Evolutionary conservation across 2,888 invertebrate species (phyloP).

Genomic region (Homarus gammarus): DNA sequence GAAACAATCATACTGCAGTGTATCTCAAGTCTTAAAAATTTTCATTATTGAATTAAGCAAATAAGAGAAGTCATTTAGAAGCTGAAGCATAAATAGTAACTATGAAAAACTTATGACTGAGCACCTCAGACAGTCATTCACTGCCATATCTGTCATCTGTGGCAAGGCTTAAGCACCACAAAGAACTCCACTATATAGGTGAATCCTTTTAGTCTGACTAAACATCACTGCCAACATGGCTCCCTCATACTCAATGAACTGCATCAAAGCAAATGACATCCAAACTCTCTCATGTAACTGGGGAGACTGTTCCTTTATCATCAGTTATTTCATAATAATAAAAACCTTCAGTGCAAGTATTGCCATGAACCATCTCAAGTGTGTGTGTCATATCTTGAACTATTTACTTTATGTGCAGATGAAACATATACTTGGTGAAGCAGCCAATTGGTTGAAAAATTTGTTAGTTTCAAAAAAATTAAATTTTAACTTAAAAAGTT

Average conservation of each 20-base stretch:
- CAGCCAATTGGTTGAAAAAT: neutral
- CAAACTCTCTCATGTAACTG: neutral
- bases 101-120: neutral
- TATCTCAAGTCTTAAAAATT: neutral
- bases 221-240: neutral
- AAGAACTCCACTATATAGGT: neutral
- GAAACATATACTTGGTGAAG: neutral
- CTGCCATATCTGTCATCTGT: conserved; percentile 1
- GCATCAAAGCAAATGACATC: neutral
- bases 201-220: neutral
- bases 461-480: neutral
- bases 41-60: neutral
- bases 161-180: neutral
- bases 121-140: neutral
- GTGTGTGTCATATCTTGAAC: neutral
- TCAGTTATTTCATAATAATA: too few species aligned
- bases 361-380: too few species aligned
- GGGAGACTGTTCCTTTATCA: neutral
- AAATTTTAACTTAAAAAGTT: neutral
- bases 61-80: neutral
- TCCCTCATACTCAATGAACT: neutral
- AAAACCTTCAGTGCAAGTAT: too few species aligned
- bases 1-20: neutral
- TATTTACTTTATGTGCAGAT: neutral
- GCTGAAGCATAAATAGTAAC: neutral